These are phyloP conservation scores for Metaphire vulgaris DNA, from an alignment of 1,140 invertebrate species.

Conservation along the genomic window DNA sequence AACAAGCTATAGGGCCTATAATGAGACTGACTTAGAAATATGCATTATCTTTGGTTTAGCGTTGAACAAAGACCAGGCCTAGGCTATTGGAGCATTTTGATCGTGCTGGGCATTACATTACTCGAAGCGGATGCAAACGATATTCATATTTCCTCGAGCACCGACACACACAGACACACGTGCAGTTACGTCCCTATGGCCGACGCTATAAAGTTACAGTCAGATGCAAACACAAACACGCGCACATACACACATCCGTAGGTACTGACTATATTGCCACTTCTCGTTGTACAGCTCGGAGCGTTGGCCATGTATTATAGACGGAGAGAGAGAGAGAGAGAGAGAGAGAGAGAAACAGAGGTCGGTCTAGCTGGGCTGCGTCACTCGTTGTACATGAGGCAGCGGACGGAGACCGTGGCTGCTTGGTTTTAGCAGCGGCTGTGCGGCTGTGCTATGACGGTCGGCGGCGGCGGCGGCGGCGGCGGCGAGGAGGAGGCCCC, in stretches of 20 bases:
- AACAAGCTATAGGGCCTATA: too few species aligned
- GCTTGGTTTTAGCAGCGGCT: too few species aligned
- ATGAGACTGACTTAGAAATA: too few species aligned
- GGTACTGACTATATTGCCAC: conserved; percentile 2
- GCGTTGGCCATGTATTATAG: background rate
- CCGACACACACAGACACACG: too few species aligned
- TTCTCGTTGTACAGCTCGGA: background rate
- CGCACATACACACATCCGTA: background rate
- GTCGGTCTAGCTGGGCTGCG: background rate
- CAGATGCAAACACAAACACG: background rate
- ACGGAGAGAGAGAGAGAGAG: background rate
- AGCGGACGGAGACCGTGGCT: too few species aligned
- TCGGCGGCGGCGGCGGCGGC: background rate
- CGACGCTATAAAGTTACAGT: too few species aligned
- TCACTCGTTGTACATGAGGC: background rate
- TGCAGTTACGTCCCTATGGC: too few species aligned
- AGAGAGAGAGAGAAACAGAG: background rate
- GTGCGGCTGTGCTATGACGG: background rate
- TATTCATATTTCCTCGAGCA: background rate
- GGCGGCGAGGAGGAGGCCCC: too few species aligned
- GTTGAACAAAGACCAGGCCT: too few species aligned
- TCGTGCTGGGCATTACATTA: background rate
- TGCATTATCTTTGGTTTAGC: too few species aligned
- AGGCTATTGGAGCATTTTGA: too few species aligned
- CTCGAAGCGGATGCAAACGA: background rate